phyloP scores from a whole-genome alignment of 2,113 vertebrate species.

The Cephalopterus ornatus region DNA sequence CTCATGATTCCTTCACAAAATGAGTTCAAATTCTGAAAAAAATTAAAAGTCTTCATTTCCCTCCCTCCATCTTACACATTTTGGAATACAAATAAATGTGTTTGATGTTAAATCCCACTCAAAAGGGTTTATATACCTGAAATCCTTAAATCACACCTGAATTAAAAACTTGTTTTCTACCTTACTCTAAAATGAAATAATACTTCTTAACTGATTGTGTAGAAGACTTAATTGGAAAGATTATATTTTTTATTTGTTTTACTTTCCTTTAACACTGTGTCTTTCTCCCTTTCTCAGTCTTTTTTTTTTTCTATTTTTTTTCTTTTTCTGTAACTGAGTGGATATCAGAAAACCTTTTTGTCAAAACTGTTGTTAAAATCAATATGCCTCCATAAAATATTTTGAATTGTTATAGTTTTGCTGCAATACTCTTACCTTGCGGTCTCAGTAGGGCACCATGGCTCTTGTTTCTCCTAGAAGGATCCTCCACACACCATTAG shows the following conservation, averaged over 20 bases:
- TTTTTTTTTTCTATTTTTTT: background rate
- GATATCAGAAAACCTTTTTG: background rate
- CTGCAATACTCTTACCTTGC: background rate
- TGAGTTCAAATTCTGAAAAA: background rate
- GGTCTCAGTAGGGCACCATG: rapidly evolving
- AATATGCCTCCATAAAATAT: background rate
- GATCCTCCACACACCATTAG: background rate
- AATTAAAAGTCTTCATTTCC: background rate
- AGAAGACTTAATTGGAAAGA: background rate
- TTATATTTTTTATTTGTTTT: background rate
- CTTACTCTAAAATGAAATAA: background rate
- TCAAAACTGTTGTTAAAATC: background rate
- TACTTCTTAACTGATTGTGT: background rate
- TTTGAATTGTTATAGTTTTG: background rate
- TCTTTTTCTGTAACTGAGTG: background rate
- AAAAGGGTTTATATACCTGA: background rate
- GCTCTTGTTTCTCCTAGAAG: background rate
- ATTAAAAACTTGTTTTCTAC: background rate
- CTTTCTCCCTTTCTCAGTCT: background rate
- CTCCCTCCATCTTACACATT: background rate
- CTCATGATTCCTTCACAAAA: background rate
- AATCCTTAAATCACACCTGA: background rate
- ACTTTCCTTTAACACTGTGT: background rate
- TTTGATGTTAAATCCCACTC: background rate
- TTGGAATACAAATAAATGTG: background rate